Percentiles rank a stretch among this genome's conserved stretches.
Conservation (phyloP, 2,797 vertebrate genomes). For the Threskiornis aethiopicus region DNA sequence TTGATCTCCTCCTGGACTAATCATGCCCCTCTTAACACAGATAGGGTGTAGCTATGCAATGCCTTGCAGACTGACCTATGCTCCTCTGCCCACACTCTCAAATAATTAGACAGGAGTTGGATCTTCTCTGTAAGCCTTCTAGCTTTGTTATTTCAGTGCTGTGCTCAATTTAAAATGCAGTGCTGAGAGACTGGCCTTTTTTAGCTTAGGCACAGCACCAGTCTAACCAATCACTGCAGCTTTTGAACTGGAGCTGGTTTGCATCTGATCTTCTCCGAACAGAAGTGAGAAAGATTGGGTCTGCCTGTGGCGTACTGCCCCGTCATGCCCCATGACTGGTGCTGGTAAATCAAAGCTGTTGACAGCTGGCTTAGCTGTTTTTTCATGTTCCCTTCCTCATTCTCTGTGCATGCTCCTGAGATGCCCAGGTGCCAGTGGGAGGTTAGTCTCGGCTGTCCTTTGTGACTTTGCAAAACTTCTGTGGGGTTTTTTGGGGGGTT, state of each 20-base stretch:
- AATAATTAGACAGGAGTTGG: background rate
- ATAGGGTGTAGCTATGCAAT: fast-evolving
- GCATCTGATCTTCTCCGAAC: background rate
- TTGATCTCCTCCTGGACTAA: background rate
- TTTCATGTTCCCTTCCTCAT: background rate
- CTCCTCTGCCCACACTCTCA: background rate
- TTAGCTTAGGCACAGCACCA: background rate
- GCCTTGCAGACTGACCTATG: background rate
- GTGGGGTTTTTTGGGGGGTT: background rate
- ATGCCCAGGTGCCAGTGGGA: background rate
- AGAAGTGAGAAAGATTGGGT: background rate
- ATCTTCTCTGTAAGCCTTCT: background rate
- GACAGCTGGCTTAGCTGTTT: background rate
- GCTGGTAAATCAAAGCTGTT: background rate
- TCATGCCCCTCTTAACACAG: background rate
- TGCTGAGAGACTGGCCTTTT: background rate
- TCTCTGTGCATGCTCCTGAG: background rate
- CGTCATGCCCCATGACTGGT: background rate
- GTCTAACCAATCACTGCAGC: background rate
- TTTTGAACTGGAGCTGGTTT: background rate
- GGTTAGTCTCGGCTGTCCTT: background rate
- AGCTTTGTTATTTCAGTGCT: background rate
- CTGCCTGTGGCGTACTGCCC: background rate
- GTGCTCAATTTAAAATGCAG: background rate
- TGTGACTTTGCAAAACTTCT: background rate